These are phyloP conservation scores for Ctenicera cuprea DNA, from an alignment of 2,888 invertebrate genomes.

Conservation along the genomic window DNA sequence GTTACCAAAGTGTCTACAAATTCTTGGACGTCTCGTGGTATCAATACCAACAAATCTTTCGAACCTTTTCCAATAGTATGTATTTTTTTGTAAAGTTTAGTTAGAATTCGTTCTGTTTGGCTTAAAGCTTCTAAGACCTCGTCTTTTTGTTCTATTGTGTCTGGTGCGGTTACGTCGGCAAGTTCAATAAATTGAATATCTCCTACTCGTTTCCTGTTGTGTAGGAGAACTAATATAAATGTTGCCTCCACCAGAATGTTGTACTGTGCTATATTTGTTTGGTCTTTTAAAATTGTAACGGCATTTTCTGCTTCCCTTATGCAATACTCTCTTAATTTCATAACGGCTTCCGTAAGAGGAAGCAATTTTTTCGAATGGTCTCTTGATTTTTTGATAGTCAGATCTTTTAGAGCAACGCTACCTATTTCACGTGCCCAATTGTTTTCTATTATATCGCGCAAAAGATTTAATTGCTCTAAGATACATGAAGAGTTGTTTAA, in stretches of 20 bases:
- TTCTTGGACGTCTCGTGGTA: conserved; percentile 23
- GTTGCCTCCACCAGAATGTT: conserved; percentile 36
- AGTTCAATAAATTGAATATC: conserved; percentile 42
- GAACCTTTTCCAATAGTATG: conserved; percentile 38
- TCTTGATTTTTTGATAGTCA: conserved; percentile 35
- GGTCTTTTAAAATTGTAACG: conserved; percentile 10
- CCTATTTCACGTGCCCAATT: conserved; percentile 42
- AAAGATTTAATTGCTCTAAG: conserved; percentile 25
- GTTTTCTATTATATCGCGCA: conserved; percentile 30
- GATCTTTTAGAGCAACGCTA: conserved; percentile 32
- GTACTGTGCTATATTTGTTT: conserved; percentile 31
- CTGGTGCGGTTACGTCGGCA: conserved; percentile 24
- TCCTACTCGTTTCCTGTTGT: conserved; percentile 36
- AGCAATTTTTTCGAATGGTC: conserved; percentile 29
- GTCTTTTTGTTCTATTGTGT: conserved; percentile 38
- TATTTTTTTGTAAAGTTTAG: conserved; percentile 41
- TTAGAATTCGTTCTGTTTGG: conserved; percentile 34
- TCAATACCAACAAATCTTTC: conserved; percentile 36
- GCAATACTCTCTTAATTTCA: conserved; percentile 37
- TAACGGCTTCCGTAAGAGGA: conserved; percentile 38
- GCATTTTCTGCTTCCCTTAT: conserved; percentile 32
- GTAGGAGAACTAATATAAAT: conserved; percentile 36
- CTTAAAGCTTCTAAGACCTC: conserved; percentile 29
- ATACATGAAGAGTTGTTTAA: conserved; percentile 29
- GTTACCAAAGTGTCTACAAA: conserved; percentile 30